These are phyloP conservation scores for Ondatra zibethicus DNA, from an alignment of 2,113 vertebrate genomes.

Conservation along the genomic window DNA sequence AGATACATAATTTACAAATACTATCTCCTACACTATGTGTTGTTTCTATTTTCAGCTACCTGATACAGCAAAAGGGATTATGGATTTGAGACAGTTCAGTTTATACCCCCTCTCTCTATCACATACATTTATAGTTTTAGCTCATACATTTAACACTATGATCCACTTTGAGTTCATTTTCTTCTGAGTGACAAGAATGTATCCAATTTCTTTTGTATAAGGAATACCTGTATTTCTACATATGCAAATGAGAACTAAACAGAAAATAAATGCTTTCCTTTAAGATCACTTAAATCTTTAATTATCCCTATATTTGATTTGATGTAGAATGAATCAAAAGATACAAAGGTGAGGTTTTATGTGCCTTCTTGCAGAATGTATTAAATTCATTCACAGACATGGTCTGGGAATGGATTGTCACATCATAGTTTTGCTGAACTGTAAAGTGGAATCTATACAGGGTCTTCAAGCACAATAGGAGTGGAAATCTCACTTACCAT, in stretches of 20 bases:
- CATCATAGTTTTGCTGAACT: neutral
- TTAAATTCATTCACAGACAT: slow-evolving; percentile 7
- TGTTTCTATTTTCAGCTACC: neutral
- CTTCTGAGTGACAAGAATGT: slow-evolving; percentile 27
- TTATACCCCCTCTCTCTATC: neutral
- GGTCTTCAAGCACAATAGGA: neutral
- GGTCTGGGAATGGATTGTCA: neutral
- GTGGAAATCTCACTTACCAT: neutral
- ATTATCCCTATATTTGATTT: slow-evolving; percentile 9
- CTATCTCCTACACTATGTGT: neutral
- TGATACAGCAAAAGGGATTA: neutral
- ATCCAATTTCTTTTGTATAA: neutral
- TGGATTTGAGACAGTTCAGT: neutral
- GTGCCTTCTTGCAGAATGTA: neutral
- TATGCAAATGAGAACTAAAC: neutral
- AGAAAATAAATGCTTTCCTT: neutral
- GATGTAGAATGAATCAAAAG: neutral
- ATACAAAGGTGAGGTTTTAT: neutral
- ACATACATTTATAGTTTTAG: slow-evolving; percentile 1
- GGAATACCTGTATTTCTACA: neutral
- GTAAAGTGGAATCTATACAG: neutral
- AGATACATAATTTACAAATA: neutral
- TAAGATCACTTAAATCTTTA: neutral
- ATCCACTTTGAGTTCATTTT: slow-evolving; percentile 12
- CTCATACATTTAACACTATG: neutral